Conservation (phyloP, 2,888 invertebrate species). For the Pollenia labialis region DNA sequence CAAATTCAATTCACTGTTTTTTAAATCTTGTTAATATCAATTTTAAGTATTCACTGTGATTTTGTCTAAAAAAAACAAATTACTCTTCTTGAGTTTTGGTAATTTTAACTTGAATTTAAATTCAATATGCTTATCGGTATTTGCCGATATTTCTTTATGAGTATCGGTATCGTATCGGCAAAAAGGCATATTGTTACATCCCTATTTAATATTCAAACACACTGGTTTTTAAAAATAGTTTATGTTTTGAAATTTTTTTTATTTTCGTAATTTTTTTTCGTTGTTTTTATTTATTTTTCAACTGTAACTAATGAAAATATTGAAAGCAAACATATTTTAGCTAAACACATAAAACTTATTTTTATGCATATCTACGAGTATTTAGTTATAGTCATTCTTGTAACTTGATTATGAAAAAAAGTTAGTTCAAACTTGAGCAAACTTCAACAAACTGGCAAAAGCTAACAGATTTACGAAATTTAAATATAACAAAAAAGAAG, state of each 20-base stretch:
- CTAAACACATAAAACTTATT: not conserved
- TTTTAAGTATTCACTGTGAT: too few species aligned
- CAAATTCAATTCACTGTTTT: too few species aligned
- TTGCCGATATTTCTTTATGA: too few species aligned
- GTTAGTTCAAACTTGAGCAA: constrained; percentile 27
- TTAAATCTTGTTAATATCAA: too few species aligned
- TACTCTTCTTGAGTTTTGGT: too few species aligned
- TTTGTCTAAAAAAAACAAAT: too few species aligned
- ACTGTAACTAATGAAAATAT: constrained; percentile 79
- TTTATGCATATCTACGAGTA: constrained; percentile 9
- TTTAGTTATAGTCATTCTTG: constrained; percentile 43
- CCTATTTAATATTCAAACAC: constrained; percentile 6
- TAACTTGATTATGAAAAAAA: not conserved
- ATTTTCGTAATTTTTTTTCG: constrained; percentile 41
- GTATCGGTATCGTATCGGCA: too few species aligned
- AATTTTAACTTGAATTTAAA: too few species aligned
- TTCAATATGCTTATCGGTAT: too few species aligned
- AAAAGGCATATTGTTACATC: too few species aligned
- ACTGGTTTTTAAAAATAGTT: not conserved
- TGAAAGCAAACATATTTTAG: constrained; percentile 10
- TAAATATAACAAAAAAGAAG: constrained; percentile 12
- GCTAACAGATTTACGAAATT: not conserved
- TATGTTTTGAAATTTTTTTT: not conserved
- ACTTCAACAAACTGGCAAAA: constrained; percentile 25
- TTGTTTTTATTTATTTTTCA: constrained; percentile 72